Percentiles rank a stretch among this genome's conserved stretches.
These are phyloP conservation scores for Tenodera sinensis DNA, from an alignment of 2,888 invertebrate genomes.

Conservation along the genomic window DNA sequence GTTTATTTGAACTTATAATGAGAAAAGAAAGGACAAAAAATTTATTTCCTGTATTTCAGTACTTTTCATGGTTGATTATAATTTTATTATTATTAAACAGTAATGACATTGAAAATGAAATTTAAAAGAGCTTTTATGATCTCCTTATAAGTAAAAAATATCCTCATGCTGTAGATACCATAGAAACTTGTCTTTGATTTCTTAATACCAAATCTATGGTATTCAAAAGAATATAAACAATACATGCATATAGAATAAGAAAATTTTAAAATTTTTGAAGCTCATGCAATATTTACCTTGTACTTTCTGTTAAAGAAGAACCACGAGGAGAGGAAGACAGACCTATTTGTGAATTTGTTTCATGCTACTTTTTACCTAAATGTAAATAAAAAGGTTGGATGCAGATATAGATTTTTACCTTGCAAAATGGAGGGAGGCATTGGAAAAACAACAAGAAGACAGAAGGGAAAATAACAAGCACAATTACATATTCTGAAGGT, in stretches of 20 bases:
- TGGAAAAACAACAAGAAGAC: background rate
- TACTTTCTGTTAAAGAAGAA: background rate
- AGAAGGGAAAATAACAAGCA: background rate
- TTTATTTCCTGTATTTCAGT: background rate
- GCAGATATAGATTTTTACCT: background rate
- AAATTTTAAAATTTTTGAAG: background rate
- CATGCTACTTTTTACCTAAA: background rate
- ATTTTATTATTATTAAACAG: too few species aligned
- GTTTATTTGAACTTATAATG: background rate
- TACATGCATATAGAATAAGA: background rate
- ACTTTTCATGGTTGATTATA: too few species aligned
- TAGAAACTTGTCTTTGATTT: too few species aligned
- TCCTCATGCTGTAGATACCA: too few species aligned
- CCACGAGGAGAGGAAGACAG: background rate
- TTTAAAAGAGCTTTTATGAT: too few species aligned
- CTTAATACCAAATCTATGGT: too few species aligned
- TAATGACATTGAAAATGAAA: too few species aligned
- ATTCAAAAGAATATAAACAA: background rate
- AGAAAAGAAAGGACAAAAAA: background rate
- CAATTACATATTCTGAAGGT: background rate
- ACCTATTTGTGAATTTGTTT: background rate
- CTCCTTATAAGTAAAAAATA: too few species aligned
- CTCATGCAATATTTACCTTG: background rate
- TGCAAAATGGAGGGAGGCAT: background rate
- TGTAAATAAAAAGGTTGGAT: background rate